Conservation (phyloP, 2,797 vertebrate genomes). For the Pangasius sanitwongsei region DNA sequence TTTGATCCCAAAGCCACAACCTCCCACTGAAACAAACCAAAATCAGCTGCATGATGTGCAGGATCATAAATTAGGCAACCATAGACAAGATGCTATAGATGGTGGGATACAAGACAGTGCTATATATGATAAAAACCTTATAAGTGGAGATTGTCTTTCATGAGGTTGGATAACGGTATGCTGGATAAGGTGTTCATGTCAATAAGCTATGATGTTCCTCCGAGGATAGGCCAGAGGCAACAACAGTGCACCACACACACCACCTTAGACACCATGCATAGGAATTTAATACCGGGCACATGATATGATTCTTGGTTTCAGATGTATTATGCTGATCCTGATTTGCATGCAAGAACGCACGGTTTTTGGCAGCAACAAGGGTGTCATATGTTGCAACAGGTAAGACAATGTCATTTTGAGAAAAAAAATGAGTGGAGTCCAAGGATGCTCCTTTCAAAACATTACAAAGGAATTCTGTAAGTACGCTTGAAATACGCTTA, state of each 20-base stretch:
- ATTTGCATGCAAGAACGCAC: background rate
- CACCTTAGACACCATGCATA: background rate
- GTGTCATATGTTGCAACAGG: background rate
- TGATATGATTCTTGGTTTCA: background rate
- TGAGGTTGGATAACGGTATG: background rate
- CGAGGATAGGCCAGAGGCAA: conserved; percentile 24
- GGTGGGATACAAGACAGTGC: background rate
- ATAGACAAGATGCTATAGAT: background rate
- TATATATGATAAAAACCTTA: background rate
- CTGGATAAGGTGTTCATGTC: conserved; percentile 8
- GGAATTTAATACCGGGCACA: too few species aligned
- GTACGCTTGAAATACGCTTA: background rate
- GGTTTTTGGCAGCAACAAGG: background rate
- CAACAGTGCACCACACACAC: conserved; percentile 8
- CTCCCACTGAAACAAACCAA: conserved; percentile 21
- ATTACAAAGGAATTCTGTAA: too few species aligned
- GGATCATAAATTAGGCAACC: conserved; percentile 6
- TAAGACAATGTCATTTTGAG: background rate
- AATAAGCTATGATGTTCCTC: background rate
- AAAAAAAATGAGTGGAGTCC: background rate
- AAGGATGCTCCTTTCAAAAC: background rate
- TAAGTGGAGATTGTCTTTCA: background rate
- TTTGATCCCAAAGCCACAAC: conserved; percentile 29
- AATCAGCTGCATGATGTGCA: conserved; percentile 31
- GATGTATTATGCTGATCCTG: background rate